These are phyloP conservation scores for Coreoperca whiteheadi DNA, from an alignment of 2,113 vertebrate species.

Conservation along the genomic window DNA sequence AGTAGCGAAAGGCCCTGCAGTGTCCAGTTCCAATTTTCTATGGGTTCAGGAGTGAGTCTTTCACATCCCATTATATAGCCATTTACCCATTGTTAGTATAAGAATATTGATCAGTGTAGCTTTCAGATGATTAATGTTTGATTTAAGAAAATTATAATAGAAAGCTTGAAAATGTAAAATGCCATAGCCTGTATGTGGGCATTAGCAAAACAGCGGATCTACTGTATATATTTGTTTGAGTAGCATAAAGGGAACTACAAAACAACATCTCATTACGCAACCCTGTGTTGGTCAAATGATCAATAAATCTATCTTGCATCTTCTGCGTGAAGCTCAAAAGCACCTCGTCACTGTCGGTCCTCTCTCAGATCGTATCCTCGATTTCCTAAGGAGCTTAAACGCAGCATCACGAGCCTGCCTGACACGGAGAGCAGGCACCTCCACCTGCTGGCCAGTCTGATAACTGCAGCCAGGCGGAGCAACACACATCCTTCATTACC, in stretches of 20 bases:
- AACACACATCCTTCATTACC: constrained; percentile 77
- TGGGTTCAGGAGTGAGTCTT: background rate
- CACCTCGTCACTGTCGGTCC: background rate
- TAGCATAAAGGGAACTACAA: too few relatives aligned
- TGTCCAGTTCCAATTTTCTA: background rate
- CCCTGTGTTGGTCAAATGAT: too few relatives aligned
- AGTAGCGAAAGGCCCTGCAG: background rate
- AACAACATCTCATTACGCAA: too few relatives aligned
- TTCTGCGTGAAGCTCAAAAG: background rate
- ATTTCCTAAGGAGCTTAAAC: constrained; percentile 49
- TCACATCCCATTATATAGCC: background rate
- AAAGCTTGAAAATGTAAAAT: background rate
- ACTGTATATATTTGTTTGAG: too few relatives aligned
- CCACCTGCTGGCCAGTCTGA: constrained; percentile 70
- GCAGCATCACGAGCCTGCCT: constrained; percentile 10
- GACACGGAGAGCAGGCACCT: constrained; percentile 9
- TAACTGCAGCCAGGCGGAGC: constrained; percentile 85
- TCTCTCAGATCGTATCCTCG: background rate
- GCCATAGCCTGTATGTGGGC: background rate
- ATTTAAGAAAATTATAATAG: background rate
- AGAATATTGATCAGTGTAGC: background rate
- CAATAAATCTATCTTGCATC: too few relatives aligned
- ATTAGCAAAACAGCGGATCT: background rate
- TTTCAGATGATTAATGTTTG: background rate
- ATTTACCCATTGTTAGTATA: background rate